Evolutionary conservation across 2,797 vertebrate species (phyloP), one percentile per base, ranked within the genome.

Genomic region (Urosaurus nigricauda): DNA sequence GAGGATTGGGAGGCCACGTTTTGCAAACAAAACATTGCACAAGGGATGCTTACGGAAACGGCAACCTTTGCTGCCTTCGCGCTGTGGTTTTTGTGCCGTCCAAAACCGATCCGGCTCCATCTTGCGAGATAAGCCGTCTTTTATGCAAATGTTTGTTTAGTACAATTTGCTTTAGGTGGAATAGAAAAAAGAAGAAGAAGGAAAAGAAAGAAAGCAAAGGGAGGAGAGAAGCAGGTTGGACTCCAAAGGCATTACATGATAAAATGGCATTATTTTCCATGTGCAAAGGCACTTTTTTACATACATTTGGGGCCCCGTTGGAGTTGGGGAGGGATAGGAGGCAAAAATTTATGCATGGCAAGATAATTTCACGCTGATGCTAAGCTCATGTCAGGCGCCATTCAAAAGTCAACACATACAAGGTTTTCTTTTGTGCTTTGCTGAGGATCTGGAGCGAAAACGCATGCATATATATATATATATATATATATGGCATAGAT

Each of bases 301-400:
- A 26, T 40, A 74, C 24, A 35, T 53, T 75, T 85, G 83, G 35
- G 35, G 68, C 13, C 17, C 58, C 80, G 0, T 56, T 47, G 47
- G 77, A 43, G 40, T 26, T 83, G 70, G 2, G n/a, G n/a, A 2
- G n/a, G 40, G 80, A 60, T 53, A 37, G 17, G 79, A 58, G 73
- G 71, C 35, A 53, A 74, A 53, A 86, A 86, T 84, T 74, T 89
- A 86, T 89, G 63, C 74, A 86, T 68, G 87, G 84, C 80, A 74
- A 89, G 90, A 89, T 89, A 87, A 84, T 89, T 87, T 89, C 87
- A 89, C 4, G 21, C 84, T 65, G 56, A 86, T 29, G 80, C 13
- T 35, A 80, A 89, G 68, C 74, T 83, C 84, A 73, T 84, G 79
- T 85, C 43, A 14, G 71, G 79, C 58, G 73, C 65, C 56, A 83